Evolutionary conservation across 2,888 invertebrate genomes (phyloP).

Genomic region (Trisateles emortualis): DNA sequence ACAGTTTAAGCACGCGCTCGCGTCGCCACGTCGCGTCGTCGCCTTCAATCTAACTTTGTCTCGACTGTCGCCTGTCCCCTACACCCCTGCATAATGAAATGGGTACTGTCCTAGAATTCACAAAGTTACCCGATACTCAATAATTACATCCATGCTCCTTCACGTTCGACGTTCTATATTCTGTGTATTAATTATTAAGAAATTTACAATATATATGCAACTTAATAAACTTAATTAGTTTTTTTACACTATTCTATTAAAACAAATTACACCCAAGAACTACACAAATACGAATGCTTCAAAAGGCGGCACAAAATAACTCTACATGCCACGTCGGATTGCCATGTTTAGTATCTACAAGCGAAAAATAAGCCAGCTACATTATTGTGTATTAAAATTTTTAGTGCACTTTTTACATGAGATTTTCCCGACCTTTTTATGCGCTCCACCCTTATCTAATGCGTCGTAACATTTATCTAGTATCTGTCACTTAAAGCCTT

Average conservation of each 20-base stretch:
- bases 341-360: too few species aligned
- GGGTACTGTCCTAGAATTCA: conserved; percentile 71
- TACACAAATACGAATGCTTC: too few species aligned
- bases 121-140: conserved; percentile 72
- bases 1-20: conserved; percentile 82
- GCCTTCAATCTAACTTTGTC: conserved; percentile 85
- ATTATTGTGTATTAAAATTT: conserved; percentile 50
- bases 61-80: conserved; percentile 71
- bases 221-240: too few species aligned
- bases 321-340: too few species aligned
- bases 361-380: too few species aligned
- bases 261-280: too few species aligned
- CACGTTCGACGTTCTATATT: conserved; percentile 51
- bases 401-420: conserved; percentile 61
- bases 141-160: conserved; percentile 71
- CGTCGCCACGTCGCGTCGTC: conserved; percentile 78
- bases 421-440: conserved; percentile 65
- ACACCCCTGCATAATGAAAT: conserved; percentile 82
- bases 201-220: too few species aligned
- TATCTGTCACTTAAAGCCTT: conserved; percentile 84
- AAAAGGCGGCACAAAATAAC: too few species aligned
- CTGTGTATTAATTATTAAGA: too few species aligned
- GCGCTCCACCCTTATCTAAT: conserved; percentile 74
- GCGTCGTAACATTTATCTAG: conserved; percentile 84
- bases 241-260: too few species aligned